Evolutionary conservation across 2,888 invertebrate genomes (phyloP).

Genomic region (Augiades crinisus): DNA sequence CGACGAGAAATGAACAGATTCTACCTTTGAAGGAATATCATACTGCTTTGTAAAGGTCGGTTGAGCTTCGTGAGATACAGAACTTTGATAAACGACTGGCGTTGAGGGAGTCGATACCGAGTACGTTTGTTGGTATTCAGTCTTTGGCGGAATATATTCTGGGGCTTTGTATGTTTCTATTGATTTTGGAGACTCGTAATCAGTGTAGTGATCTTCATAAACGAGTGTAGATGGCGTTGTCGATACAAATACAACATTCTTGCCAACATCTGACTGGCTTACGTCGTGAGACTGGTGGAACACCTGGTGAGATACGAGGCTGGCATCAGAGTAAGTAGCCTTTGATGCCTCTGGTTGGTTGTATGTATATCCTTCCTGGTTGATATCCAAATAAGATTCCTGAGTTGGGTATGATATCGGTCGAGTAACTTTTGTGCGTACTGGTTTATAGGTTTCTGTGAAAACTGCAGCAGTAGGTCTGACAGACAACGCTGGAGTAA

Average conservation of each 20-base stretch:
- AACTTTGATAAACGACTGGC: constrained; percentile 49
- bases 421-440: constrained; percentile 54
- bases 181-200: constrained; percentile 53
- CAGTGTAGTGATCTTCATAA: constrained; percentile 65
- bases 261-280: constrained; percentile 46
- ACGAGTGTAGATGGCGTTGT: constrained; percentile 61
- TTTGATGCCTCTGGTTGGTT: constrained; percentile 58
- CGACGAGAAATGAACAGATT: constrained; percentile 56
- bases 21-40: constrained; percentile 48
- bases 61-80: constrained; percentile 43
- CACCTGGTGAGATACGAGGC: constrained; percentile 65
- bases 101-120: constrained; percentile 49
- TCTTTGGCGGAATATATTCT: constrained; percentile 49
- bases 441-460: constrained; percentile 57
- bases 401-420: constrained; percentile 50
- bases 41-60: constrained; percentile 45
- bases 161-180: constrained; percentile 48
- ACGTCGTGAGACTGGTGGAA: constrained; percentile 51
- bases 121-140: constrained; percentile 51
- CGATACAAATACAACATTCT: constrained; percentile 55
- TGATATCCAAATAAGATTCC: constrained; percentile 42
- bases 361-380: constrained; percentile 59
- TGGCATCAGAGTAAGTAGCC: constrained; percentile 64
- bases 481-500: constrained; percentile 52
- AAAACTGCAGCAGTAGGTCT: constrained; percentile 55